A percentile compares a stretch with the other conserved stretches of the same genome.
Evolutionary conservation across 2,888 invertebrate genomes (phyloP).

Genomic region (Exephanes ischioxanthus): DNA sequence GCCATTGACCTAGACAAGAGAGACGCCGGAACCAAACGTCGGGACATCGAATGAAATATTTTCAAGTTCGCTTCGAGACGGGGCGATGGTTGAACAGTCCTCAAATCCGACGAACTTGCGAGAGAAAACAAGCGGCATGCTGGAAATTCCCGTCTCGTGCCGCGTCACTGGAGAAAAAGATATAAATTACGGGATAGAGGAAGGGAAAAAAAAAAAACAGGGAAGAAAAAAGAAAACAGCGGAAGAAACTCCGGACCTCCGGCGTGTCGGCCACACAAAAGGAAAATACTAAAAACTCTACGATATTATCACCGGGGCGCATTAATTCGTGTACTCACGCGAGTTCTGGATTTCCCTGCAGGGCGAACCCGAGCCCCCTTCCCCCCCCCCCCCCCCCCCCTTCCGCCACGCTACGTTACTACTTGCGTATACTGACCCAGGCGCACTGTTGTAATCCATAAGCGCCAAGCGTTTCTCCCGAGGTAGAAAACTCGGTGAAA

Average conservation of each 20-base stretch:
- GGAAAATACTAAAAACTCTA: conserved; percentile 51
- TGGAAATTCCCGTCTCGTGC: too few species aligned
- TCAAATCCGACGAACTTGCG: too few species aligned
- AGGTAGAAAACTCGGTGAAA: conserved; percentile 45
- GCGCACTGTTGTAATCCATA: conserved; percentile 54
- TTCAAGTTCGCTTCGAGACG: too few species aligned
- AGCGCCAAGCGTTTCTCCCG: conserved; percentile 38
- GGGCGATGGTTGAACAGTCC: too few species aligned
- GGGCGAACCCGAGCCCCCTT: neutral
- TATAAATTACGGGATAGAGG: conserved; percentile 8
- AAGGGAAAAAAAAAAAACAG: conserved; percentile 13
- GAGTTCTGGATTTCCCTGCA: conserved; percentile 57
- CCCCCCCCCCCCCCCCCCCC: neutral
- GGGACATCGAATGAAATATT: too few species aligned
- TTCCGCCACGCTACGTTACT: conserved; percentile 38
- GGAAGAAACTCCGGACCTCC: conserved; percentile 24
- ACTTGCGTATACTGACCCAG: conserved; percentile 39
- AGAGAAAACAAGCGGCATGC: too few species aligned
- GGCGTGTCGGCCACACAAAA: conserved; percentile 40
- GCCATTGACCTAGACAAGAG: neutral
- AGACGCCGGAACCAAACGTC: too few species aligned
- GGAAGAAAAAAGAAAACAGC: conserved; percentile 1
- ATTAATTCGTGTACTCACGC: conserved; percentile 65
- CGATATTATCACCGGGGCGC: conserved; percentile 63
- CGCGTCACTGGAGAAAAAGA: neutral